A percentile compares a stretch with the other conserved stretches of the same genome.
These are phyloP conservation scores for Polia nebulosa DNA, from an alignment of 2,888 invertebrate species.

Conservation along the genomic window DNA sequence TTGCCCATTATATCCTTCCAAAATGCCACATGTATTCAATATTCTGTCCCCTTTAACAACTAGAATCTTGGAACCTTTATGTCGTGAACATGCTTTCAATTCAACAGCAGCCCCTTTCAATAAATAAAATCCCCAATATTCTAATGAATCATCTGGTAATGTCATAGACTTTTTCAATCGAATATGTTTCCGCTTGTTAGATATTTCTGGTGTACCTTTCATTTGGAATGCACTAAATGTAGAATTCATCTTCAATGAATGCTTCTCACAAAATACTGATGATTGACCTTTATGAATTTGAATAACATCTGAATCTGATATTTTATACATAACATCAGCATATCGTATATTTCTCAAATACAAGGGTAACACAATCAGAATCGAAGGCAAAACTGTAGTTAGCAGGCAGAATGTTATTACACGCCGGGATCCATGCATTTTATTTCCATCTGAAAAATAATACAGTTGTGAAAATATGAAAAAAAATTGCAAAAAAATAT, in stretches of 20 bases:
- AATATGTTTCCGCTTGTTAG: conserved; percentile 93
- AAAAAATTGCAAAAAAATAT: not conserved
- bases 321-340: conserved; percentile 94
- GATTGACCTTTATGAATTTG: conserved; percentile 96
- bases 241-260: conserved; percentile 94
- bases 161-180: conserved; percentile 95
- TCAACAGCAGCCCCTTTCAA: conserved; percentile 94
- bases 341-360: conserved; percentile 95
- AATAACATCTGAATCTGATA: conserved; percentile 96
- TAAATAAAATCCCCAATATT: conserved; percentile 97
- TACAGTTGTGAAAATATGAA: not conserved
- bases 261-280: conserved; percentile 95
- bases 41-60: conserved; percentile 95
- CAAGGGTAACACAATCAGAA: conserved; percentile 94
- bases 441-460: conserved; percentile 91
- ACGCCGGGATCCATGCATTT: conserved; percentile 95
- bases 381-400: conserved; percentile 94
- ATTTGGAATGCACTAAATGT: conserved; percentile 94
- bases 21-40: conserved; percentile 94
- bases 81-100: conserved; percentile 95
- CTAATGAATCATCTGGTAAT: conserved; percentile 95
- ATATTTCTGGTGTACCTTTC: conserved; percentile 93
- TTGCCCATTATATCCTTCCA: conserved; percentile 93
- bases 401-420: conserved; percentile 95
- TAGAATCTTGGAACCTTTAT: conserved; percentile 94